Conservation (phyloP, 2,888 invertebrate species). For the Cheiracanthium punctorium region DNA sequence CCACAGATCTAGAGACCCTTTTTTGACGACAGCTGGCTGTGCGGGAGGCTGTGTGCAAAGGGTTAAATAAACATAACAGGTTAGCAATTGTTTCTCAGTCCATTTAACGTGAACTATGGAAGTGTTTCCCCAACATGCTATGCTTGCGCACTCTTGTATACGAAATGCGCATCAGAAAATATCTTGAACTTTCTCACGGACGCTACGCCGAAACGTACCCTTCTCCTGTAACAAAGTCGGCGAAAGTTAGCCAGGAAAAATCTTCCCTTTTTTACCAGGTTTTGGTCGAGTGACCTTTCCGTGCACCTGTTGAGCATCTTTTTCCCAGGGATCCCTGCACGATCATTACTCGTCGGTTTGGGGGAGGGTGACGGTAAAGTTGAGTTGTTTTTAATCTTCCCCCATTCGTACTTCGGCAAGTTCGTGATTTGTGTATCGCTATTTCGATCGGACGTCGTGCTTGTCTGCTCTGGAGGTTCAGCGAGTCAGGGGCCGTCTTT, state of each 20-base stretch:
- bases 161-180: neutral
- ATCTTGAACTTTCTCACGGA: slow-evolving; percentile 8
- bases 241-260: slow-evolving; percentile 22
- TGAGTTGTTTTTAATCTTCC: slow-evolving; percentile 8
- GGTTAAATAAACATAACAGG: no score
- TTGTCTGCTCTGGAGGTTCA: slow-evolving; percentile 13
- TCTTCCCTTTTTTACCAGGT: slow-evolving; percentile 35
- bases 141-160: neutral
- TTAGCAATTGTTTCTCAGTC: neutral
- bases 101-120: neutral
- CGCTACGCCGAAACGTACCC: neutral
- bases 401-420: neutral
- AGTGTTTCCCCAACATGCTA: neutral
- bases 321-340: slow-evolving; percentile 49
- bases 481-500: neutral
- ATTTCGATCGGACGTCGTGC: slow-evolving; percentile 24
- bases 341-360: slow-evolving; percentile 45
- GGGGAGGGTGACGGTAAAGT: slow-evolving; percentile 1
- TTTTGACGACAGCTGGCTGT: no score
- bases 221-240: neutral
- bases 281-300: slow-evolving; percentile 65
- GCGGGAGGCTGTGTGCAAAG: no score
- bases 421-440: slow-evolving; percentile 15
- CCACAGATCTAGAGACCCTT: no score
- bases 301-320: slow-evolving; percentile 52